These are phyloP conservation scores for Willisornis vidua DNA, from an alignment of 2,113 vertebrate species.

Conservation along the genomic window DNA sequence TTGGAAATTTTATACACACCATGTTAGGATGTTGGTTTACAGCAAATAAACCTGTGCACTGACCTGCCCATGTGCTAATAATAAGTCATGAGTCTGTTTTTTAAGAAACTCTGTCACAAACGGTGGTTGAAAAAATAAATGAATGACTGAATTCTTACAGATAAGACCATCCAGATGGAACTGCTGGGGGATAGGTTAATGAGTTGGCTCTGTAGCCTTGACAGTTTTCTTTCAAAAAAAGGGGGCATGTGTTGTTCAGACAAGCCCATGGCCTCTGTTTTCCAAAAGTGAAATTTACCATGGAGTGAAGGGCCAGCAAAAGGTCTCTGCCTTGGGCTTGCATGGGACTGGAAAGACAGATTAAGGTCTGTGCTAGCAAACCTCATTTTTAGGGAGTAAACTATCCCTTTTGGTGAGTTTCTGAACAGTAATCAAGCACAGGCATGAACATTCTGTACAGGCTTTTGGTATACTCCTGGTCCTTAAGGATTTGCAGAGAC, in stretches of 20 bases:
- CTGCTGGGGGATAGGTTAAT: constrained; percentile 47
- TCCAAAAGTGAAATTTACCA: constrained; percentile 31
- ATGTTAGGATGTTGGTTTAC: constrained; percentile 56
- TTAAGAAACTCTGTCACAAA: constrained; percentile 60
- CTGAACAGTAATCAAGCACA: neutral
- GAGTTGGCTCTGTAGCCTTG: constrained; percentile 13
- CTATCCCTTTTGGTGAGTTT: neutral
- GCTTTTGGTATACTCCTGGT: neutral
- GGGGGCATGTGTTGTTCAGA: constrained; percentile 9
- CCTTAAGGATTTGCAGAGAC: neutral
- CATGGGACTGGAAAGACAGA: neutral
- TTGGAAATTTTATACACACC: constrained; percentile 39
- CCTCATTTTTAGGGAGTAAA: neutral
- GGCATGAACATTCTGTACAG: neutral
- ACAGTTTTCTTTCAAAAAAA: neutral
- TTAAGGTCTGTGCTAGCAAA: neutral
- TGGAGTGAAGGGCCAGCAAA: neutral
- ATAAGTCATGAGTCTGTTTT: constrained; percentile 61
- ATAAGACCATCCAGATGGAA: constrained; percentile 63
- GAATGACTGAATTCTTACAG: constrained; percentile 39
- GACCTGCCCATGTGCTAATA: constrained; percentile 69
- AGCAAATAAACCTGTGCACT: constrained; percentile 56
- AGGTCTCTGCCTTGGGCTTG: neutral
- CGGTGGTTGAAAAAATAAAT: constrained; percentile 63
- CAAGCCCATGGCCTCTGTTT: neutral